phyloP scores from a whole-genome alignment of 23 tunicate species.

The Clavelina lepadiformis region DNA sequence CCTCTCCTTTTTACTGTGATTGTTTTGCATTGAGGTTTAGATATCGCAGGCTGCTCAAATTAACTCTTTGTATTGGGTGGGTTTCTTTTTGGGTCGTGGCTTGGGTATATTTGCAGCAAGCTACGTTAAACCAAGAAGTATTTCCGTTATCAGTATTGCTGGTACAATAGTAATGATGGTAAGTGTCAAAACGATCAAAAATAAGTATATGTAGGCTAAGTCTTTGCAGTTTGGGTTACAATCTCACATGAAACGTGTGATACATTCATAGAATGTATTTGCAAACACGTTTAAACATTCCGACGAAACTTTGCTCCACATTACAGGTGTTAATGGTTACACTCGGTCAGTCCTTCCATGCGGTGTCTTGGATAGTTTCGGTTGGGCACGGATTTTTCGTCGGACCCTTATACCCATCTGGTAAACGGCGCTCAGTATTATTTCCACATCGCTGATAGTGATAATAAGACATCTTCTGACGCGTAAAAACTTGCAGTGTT shows the following conservation, averaged over 20 bases:
- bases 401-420: slow-evolving; percentile 17
- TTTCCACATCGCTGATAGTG: too few relatives aligned
- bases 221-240: too few relatives aligned
- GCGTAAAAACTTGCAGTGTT: too few relatives aligned
- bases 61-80: slow-evolving; percentile 22
- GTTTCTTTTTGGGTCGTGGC: slow-evolving; percentile 17
- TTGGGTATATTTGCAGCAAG: slow-evolving; percentile 12
- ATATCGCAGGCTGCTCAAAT: slow-evolving; percentile 4
- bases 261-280: neutral
- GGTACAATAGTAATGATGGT: slow-evolving; percentile 24
- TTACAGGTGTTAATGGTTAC: slow-evolving; percentile 6
- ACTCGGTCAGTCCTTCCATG: neutral
- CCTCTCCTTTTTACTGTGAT: too few relatives aligned
- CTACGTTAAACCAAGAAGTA: slow-evolving; percentile 5
- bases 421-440: too few relatives aligned
- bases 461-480: too few relatives aligned
- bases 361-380: slow-evolving; percentile 15
- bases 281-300: neutral
- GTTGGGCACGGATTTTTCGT: slow-evolving; percentile 9
- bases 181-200: too few relatives aligned
- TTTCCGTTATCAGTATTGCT: neutral
- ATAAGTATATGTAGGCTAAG: too few relatives aligned
- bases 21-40: too few relatives aligned
- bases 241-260: too few relatives aligned
- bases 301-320: too few relatives aligned